A percentile compares a stretch with the other conserved stretches of the same genome.
Conservation (phyloP, 2,888 invertebrate genomes). For the Stomorhina lunata region DNA sequence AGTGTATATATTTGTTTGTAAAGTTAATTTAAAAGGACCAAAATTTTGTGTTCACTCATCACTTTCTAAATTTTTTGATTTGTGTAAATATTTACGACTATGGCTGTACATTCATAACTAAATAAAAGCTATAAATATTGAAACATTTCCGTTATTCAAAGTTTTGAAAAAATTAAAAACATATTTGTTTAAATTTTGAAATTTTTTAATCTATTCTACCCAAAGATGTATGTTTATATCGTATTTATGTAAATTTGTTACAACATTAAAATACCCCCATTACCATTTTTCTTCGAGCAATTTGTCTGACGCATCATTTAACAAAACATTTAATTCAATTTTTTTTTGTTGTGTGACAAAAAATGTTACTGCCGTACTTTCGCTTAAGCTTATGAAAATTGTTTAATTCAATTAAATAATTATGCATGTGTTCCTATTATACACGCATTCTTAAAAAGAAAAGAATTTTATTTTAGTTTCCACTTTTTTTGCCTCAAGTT, state of each 20-base stretch:
- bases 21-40: too few relatives aligned
- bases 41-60: too few relatives aligned
- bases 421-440: slow-evolving; percentile 67
- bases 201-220: not conserved
- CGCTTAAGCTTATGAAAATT: slow-evolving; percentile 66
- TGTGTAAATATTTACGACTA: too few relatives aligned
- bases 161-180: too few relatives aligned
- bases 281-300: slow-evolving; percentile 9
- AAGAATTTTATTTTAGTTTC: not conserved
- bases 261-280: slow-evolving; percentile 39
- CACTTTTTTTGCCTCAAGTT: slow-evolving; percentile 3
- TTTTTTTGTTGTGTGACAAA: slow-evolving; percentile 29
- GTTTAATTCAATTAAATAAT: slow-evolving; percentile 73
- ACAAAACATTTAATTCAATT: slow-evolving; percentile 63
- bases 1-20: too few relatives aligned
- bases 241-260: not conserved
- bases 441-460: slow-evolving; percentile 51
- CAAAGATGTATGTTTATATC: not conserved
- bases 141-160: too few relatives aligned
- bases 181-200: too few relatives aligned
- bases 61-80: too few relatives aligned
- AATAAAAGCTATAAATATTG: too few relatives aligned
- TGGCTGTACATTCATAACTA: too few relatives aligned
- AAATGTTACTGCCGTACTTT: slow-evolving; percentile 56
- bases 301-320: slow-evolving; percentile 59